These are phyloP conservation scores for Pollenia angustigena DNA, from an alignment of 2,888 invertebrate genomes.

Conservation along the genomic window DNA sequence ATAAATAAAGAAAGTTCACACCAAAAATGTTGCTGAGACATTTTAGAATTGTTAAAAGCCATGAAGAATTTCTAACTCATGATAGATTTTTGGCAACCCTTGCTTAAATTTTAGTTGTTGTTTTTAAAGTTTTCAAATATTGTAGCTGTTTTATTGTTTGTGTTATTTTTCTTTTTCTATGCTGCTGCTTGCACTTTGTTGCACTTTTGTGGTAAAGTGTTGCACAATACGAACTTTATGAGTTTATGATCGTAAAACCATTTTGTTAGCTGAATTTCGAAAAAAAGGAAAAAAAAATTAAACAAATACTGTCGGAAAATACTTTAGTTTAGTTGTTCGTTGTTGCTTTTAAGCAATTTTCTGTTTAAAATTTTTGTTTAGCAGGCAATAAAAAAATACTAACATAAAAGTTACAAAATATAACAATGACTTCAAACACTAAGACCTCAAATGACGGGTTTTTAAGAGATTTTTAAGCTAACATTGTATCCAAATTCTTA, in stretches of 20 bases:
- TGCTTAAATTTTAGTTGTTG: not conserved
- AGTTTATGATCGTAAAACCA: constrained; percentile 83
- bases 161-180: constrained; percentile 56
- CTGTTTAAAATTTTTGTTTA: constrained; percentile 56
- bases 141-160: constrained; percentile 26
- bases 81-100: constrained; percentile 33
- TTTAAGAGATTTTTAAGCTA: not conserved
- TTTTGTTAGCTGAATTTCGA: constrained; percentile 71
- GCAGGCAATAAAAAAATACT: constrained; percentile 46
- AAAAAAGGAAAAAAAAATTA: constrained; percentile 25
- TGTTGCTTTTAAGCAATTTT: constrained; percentile 59
- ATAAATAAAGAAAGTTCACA: too few relatives aligned
- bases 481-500: too few relatives aligned
- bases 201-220: constrained; percentile 80
- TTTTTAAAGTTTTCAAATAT: constrained; percentile 47
- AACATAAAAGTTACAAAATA: constrained; percentile 31
- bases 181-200: constrained; percentile 76
- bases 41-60: too few relatives aligned
- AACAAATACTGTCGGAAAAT: constrained; percentile 70
- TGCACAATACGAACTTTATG: constrained; percentile 79
- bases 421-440: constrained; percentile 28
- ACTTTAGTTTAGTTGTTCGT: constrained; percentile 53
- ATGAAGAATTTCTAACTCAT: too few relatives aligned
- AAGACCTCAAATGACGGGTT: not conserved
- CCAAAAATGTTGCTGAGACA: too few relatives aligned